These are phyloP conservation scores for Lycodopsis pacificus DNA, from an alignment of 2,797 vertebrate genomes.

Conservation along the genomic window DNA sequence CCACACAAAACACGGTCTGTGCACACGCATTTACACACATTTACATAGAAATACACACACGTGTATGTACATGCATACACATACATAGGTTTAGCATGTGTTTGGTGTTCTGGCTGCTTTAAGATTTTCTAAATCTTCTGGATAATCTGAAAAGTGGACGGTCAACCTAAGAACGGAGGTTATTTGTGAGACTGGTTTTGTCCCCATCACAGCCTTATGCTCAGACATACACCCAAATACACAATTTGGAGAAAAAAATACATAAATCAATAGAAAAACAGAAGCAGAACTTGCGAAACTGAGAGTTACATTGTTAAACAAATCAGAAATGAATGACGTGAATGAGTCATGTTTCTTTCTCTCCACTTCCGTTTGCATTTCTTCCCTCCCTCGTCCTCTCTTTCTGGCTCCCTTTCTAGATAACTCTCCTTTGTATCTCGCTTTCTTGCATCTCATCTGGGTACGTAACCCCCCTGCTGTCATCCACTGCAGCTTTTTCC, in stretches of 20 bases:
- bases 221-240: constrained; percentile 6
- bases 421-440: constrained; percentile 20
- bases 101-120: background rate
- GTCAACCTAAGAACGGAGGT: background rate
- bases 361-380: background rate
- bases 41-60: background rate
- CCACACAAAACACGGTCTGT: constrained; percentile 2
- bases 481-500: constrained; percentile 53
- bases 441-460: constrained; percentile 47
- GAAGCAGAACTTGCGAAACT: constrained; percentile 21
- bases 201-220: background rate
- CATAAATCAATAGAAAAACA: background rate
- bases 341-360: constrained; percentile 24
- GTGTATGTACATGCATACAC: background rate
- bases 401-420: constrained; percentile 10
- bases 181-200: constrained; percentile 5
- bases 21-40: constrained; percentile 13
- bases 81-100: background rate
- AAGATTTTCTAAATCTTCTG: background rate
- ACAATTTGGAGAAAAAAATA: background rate
- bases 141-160: background rate
- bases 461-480: constrained; percentile 50
- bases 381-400: background rate
- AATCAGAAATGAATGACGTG: constrained; percentile 31
- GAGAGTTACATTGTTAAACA: constrained; percentile 31